A percentile compares a stretch with the other conserved stretches of the same genome.
Evolutionary conservation across 2,888 invertebrate species (phyloP).

Genomic region (Dicyrtoma fusca): DNA sequence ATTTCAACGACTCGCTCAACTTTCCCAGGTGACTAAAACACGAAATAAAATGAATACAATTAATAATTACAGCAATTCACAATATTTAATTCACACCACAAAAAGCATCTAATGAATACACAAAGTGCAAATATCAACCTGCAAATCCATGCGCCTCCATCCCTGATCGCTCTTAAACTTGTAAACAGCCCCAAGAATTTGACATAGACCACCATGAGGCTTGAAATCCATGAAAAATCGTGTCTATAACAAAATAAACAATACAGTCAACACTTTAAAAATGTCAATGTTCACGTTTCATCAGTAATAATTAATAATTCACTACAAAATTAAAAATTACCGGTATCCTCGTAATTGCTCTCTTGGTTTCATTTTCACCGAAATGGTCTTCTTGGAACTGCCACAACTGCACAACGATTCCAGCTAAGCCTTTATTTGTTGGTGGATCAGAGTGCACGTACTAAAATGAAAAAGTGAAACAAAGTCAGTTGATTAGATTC

Average conservation of each 20-base stretch:
- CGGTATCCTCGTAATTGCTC: constrained; percentile 81
- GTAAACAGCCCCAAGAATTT: constrained; percentile 90
- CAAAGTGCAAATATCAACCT: constrained; percentile 67
- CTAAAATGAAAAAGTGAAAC: constrained; percentile 63
- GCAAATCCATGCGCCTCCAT: constrained; percentile 92
- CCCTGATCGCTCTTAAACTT: constrained; percentile 95
- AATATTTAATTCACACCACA: not conserved
- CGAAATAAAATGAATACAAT: not conserved
- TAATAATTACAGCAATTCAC: not conserved
- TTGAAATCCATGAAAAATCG: constrained; percentile 95
- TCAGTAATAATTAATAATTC: not conserved
- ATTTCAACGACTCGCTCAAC: constrained; percentile 92
- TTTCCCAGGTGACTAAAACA: constrained; percentile 79
- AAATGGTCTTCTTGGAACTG: constrained; percentile 94
- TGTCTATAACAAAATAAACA: constrained; percentile 68
- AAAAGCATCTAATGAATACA: not conserved
- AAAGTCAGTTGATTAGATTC: no score
- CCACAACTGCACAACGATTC: constrained; percentile 78
- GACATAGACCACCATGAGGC: constrained; percentile 88
- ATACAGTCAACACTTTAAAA: constrained; percentile 1
- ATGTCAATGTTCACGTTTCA: not conserved
- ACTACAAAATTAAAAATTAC: constrained; percentile 63
- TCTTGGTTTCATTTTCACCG: constrained; percentile 89
- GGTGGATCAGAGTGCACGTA: constrained; percentile 91
- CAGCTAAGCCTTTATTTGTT: constrained; percentile 86